A percentile compares a stretch with the other conserved stretches of the same genome.
phyloP scores from a whole-genome alignment of 2,888 invertebrate genomes.

The Shargacucullia verbasci region DNA sequence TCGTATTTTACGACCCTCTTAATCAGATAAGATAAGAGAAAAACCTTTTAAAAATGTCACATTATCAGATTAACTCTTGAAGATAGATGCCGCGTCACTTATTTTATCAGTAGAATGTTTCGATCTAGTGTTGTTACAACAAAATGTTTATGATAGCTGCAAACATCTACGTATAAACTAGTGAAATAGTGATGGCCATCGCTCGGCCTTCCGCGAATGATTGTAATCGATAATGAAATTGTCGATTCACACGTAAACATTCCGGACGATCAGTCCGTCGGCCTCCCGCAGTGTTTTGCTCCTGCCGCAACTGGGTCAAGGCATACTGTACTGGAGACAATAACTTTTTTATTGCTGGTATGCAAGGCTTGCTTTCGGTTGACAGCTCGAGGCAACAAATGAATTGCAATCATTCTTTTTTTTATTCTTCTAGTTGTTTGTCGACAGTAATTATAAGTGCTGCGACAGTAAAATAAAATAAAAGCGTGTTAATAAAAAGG shows the following conservation, averaged over 20 bases:
- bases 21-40: slow-evolving; percentile 25
- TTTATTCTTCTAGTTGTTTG: slow-evolving; percentile 6
- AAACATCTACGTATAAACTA: neutral
- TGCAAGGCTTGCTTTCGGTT: slow-evolving; percentile 27
- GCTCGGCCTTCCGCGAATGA: slow-evolving; percentile 5
- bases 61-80: slow-evolving; percentile 26
- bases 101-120: slow-evolving; percentile 15
- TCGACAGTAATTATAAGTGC: neutral
- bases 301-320: slow-evolving; percentile 55
- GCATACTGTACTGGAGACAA: slow-evolving; percentile 40
- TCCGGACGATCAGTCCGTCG: slow-evolving; percentile 29
- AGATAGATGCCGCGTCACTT: slow-evolving; percentile 17
- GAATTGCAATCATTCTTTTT: slow-evolving; percentile 27
- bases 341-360: slow-evolving; percentile 47
- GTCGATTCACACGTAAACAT: slow-evolving; percentile 50
- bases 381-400: slow-evolving; percentile 9
- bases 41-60: slow-evolving; percentile 44
- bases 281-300: slow-evolving; percentile 52
- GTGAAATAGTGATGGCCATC: slow-evolving; percentile 10
- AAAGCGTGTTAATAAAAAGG: too few relatives aligned
- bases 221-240: slow-evolving; percentile 41
- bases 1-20: slow-evolving; percentile 21
- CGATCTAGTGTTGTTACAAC: neutral
- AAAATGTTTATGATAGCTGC: slow-evolving; percentile 6
- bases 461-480: neutral